Conservation (phyloP, 2,113 vertebrate species). For the Lipophrys pholis region DNA sequence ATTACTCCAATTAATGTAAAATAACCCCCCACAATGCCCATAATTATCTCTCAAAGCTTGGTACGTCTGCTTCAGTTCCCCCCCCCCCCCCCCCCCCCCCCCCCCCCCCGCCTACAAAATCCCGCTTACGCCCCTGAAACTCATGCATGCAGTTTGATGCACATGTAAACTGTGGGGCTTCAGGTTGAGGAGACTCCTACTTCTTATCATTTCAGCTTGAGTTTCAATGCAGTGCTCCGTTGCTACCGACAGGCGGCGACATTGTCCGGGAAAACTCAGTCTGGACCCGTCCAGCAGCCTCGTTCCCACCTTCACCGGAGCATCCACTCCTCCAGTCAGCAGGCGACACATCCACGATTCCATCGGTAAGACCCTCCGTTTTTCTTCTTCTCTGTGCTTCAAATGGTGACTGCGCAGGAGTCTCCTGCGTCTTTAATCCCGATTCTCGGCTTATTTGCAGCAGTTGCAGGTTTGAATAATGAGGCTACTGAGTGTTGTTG, state of each 20-base stretch:
- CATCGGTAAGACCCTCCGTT: conserved; percentile 67
- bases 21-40: too few species aligned
- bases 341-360: conserved; percentile 41
- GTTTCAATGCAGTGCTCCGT: not conserved
- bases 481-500: conserved; percentile 40
- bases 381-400: not conserved
- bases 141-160: too few species aligned
- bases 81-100: too few species aligned
- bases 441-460: conserved; percentile 3
- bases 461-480: conserved; percentile 36
- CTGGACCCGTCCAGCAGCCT: conserved; percentile 39
- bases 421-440: not conserved
- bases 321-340: conserved; percentile 68
- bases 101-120: too few species aligned
- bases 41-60: too few species aligned
- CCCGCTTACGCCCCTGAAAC: too few species aligned
- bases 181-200: too few species aligned
- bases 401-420: not conserved
- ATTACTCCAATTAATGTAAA: too few species aligned
- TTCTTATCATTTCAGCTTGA: too few species aligned
- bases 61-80: too few species aligned
- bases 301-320: conserved; percentile 58
- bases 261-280: conserved; percentile 14
- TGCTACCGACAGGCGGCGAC: conserved; percentile 54
- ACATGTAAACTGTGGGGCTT: too few species aligned